Evolutionary conservation across 2,888 invertebrate genomes (phyloP).

Genomic region (Scaptodrosophila latifasciaeformis): DNA sequence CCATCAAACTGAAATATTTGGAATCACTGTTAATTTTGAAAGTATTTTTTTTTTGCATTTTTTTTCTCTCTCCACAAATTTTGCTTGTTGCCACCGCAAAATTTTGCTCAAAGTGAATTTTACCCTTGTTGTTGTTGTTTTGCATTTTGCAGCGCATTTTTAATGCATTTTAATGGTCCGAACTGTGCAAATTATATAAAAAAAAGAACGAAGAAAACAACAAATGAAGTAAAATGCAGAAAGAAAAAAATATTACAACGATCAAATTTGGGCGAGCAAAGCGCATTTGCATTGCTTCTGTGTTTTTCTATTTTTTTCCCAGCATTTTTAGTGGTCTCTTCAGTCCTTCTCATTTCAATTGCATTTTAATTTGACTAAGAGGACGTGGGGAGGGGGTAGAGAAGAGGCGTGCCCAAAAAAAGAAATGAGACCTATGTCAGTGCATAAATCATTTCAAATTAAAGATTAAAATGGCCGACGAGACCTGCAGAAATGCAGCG

Average conservation of each 20-base stretch:
- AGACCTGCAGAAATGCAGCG: constrained; percentile 20
- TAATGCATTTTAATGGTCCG: constrained; percentile 43
- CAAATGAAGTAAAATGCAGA: background rate
- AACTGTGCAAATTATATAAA: background rate
- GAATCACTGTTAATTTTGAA: background rate
- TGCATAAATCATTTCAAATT: constrained; percentile 58
- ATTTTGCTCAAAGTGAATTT: too few species aligned
- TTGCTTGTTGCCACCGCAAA: background rate
- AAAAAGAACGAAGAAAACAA: background rate
- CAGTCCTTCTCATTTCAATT: constrained; percentile 21
- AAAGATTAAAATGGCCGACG: constrained; percentile 36
- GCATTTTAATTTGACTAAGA: constrained; percentile 46
- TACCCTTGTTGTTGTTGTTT: constrained; percentile 11
- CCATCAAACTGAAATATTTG: background rate
- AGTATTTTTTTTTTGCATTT: constrained; percentile 14
- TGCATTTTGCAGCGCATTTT: constrained; percentile 36
- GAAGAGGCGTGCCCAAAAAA: constrained; percentile 18
- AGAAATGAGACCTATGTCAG: constrained; percentile 6
- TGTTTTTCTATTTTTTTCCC: background rate
- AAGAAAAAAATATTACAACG: background rate
- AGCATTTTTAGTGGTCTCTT: constrained; percentile 28
- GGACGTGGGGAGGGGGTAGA: too few species aligned
- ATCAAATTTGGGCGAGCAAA: too few species aligned
- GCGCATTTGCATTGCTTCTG: background rate
- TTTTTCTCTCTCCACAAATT: constrained; percentile 22